phyloP scores from a whole-genome alignment of 2,888 invertebrate genomes.

The Aricia artaxerxes region DNA sequence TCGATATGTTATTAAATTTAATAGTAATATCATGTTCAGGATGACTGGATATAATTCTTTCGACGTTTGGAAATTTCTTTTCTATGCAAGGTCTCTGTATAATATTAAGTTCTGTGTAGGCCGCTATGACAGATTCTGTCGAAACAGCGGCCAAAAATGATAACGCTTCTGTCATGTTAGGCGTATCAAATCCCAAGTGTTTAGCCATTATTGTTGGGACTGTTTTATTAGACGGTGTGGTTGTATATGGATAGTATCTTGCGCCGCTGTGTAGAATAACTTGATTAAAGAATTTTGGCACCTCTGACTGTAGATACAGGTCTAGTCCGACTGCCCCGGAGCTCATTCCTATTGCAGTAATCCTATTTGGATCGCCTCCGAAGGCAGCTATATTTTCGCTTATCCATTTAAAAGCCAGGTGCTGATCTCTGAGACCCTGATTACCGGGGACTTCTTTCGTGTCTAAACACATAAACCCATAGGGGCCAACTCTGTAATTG shows the following conservation, averaged over 20 bases:
- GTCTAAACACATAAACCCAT: conserved; percentile 49
- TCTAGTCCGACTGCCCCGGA: conserved; percentile 47
- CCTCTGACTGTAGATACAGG: conserved; percentile 44
- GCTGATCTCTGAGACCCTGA: conserved; percentile 43
- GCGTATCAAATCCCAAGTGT: conserved; percentile 44
- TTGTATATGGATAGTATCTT: conserved; percentile 38
- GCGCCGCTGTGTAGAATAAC: conserved; percentile 49
- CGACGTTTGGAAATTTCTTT: conserved; percentile 41
- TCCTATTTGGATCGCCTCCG: conserved; percentile 47
- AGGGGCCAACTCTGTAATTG: conserved; percentile 55
- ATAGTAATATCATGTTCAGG: conserved; percentile 48
- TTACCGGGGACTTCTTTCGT: conserved; percentile 48
- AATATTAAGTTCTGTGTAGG: conserved; percentile 34
- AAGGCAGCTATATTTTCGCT: conserved; percentile 47
- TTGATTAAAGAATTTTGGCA: conserved; percentile 45
- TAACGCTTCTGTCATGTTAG: conserved; percentile 43
- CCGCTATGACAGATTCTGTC: conserved; percentile 35
- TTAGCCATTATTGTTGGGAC: conserved; percentile 43
- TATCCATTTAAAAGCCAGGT: conserved; percentile 47
- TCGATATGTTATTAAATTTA: conserved; percentile 47
- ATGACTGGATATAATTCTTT: conserved; percentile 44
- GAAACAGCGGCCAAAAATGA: conserved; percentile 40
- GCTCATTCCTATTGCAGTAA: conserved; percentile 49
- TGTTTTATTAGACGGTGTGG: conserved; percentile 39
- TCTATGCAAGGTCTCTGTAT: conserved; percentile 38